A percentile compares a stretch with the other conserved stretches of the same genome.
Conservation (phyloP, 2,113 vertebrate genomes). For the Cairina moschata region DNA sequence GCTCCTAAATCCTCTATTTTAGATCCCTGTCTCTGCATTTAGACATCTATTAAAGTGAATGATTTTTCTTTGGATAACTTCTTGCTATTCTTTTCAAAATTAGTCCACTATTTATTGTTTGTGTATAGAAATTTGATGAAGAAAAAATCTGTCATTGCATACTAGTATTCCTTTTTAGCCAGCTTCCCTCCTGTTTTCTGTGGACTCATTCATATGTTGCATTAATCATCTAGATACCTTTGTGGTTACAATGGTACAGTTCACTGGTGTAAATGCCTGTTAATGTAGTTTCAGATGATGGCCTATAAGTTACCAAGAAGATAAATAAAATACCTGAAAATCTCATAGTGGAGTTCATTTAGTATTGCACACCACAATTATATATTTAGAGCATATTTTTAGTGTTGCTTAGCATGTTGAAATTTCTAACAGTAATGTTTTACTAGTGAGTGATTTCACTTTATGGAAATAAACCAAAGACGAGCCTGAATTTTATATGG, state of each 20-base stretch:
- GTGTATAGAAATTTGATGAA: neutral
- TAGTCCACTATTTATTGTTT: neutral
- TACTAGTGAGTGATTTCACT: constrained; percentile 63
- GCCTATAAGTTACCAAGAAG: constrained; percentile 47
- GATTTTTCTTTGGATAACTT: neutral
- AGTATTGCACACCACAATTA: constrained; percentile 44
- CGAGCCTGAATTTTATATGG: constrained; percentile 36
- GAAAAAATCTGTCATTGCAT: neutral
- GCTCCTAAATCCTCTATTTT: neutral
- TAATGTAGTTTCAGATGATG: constrained; percentile 18
- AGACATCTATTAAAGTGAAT: neutral
- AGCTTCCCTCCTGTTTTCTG: neutral
- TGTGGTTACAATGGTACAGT: neutral
- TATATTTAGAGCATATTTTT: constrained; percentile 43
- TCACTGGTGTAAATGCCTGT: constrained; percentile 25
- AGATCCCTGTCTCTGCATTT: neutral
- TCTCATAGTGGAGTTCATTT: neutral
- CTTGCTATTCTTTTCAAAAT: neutral
- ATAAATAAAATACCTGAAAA: constrained; percentile 61
- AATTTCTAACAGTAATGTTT: constrained; percentile 70
- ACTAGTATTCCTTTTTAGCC: neutral
- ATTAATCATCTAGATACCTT: constrained; percentile 24
- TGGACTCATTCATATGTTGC: neutral
- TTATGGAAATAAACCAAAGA: constrained; percentile 74
- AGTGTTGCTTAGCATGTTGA: neutral